Evolutionary conservation across 2,888 invertebrate genomes (phyloP).

Genomic region (Acronicta alni): DNA sequence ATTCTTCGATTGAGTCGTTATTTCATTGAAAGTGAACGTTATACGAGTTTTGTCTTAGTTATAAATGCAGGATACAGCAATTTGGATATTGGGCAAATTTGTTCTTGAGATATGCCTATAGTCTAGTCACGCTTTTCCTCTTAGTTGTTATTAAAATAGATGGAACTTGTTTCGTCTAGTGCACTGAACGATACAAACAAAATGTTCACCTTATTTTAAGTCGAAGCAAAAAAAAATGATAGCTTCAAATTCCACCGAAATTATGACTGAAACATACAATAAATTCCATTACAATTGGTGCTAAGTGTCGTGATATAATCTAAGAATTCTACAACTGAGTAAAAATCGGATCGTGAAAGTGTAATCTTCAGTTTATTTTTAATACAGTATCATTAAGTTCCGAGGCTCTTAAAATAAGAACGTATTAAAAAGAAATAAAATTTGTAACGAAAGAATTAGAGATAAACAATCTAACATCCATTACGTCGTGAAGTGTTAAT

Average conservation of each 20-base stretch:
- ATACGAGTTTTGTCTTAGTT: constrained; percentile 32
- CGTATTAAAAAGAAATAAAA: constrained; percentile 16
- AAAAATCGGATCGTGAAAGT: constrained; percentile 6
- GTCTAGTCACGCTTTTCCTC: constrained; percentile 28
- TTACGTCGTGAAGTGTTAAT: constrained; percentile 23
- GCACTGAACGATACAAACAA: neutral
- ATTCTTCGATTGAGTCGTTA: constrained; percentile 59
- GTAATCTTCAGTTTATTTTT: constrained; percentile 4
- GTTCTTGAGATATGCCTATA: constrained; percentile 22
- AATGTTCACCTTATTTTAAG: neutral
- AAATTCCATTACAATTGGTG: constrained; percentile 14
- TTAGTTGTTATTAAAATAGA: neutral
- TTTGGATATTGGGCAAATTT: constrained; percentile 43
- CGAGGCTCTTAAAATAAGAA: constrained; percentile 12
- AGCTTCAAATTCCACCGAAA: constrained; percentile 10
- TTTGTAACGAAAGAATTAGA: constrained; percentile 18
- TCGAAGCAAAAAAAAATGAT: neutral
- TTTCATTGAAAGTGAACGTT: constrained; percentile 59
- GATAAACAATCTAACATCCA: constrained; percentile 27
- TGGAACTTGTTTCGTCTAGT: neutral
- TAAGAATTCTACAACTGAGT: constrained; percentile 11
- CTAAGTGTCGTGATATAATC: constrained; percentile 18
- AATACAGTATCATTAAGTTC: constrained; percentile 12
- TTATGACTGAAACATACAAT: neutral
- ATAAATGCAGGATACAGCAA: constrained; percentile 40